phyloP scores from a whole-genome alignment of 2,888 invertebrate species.

The Caenorhabditis macrosperma region DNA sequence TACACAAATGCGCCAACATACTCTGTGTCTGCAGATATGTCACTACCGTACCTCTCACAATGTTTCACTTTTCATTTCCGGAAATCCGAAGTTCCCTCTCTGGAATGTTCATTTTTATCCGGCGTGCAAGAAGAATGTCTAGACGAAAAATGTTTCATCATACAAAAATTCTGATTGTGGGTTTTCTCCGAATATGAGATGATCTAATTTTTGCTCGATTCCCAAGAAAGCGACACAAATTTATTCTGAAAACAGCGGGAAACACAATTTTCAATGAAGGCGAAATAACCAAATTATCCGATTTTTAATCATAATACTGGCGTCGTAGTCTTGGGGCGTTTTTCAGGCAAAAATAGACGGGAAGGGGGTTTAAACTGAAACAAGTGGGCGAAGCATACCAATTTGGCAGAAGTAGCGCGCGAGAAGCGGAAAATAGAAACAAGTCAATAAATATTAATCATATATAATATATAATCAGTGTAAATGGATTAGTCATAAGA shows the following conservation, averaged over 20 bases:
- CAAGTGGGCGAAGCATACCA: not conserved
- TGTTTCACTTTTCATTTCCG: too few relatives aligned
- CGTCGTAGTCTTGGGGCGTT: constrained; percentile 24
- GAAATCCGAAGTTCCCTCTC: too few relatives aligned
- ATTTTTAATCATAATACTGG: constrained; percentile 28
- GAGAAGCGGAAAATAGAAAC: not conserved
- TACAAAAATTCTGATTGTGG: too few relatives aligned
- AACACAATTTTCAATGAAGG: not conserved
- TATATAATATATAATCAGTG: not conserved
- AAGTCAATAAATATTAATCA: not conserved
- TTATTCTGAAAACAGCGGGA: not conserved
- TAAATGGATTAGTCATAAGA: not conserved
- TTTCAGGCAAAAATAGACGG: not conserved
- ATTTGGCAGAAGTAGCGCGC: constrained; percentile 10
- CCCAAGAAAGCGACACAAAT: constrained; percentile 12
- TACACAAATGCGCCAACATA: too few relatives aligned
- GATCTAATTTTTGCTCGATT: too few relatives aligned
- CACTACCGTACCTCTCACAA: too few relatives aligned
- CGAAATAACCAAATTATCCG: not conserved
- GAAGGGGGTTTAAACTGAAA: constrained; percentile 16
- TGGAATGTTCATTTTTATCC: too few relatives aligned
- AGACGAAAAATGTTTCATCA: too few relatives aligned
- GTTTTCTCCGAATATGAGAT: too few relatives aligned
- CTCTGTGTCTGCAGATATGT: too few relatives aligned
- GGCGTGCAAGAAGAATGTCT: too few relatives aligned